phyloP scores from a whole-genome alignment of 1,140 invertebrate genomes.

The Apolygus lucorum region DNA sequence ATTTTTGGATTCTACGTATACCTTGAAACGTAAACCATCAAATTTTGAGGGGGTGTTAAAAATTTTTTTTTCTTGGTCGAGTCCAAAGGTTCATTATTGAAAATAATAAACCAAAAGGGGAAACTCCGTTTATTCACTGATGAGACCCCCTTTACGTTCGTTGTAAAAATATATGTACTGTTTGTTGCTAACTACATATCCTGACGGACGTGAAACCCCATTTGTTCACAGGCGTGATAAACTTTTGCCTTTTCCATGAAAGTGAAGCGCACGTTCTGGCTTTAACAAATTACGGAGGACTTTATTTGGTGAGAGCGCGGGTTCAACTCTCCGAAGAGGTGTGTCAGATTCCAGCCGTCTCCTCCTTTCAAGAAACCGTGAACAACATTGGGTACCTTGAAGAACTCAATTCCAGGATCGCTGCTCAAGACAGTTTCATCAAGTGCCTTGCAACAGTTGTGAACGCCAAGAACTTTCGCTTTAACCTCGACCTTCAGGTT shows the following conservation, averaged over 20 bases:
- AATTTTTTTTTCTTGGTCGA: too few relatives aligned
- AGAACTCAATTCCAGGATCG: not conserved
- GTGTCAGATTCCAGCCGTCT: not conserved
- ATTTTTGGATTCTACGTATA: too few relatives aligned
- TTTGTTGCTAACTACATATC: too few relatives aligned
- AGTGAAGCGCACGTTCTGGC: not conserved
- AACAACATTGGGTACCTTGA: not conserved
- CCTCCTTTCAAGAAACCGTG: not conserved
- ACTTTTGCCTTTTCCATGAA: not conserved
- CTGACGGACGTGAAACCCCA: too few relatives aligned
- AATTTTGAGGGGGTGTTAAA: too few relatives aligned
- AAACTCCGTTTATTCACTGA: too few relatives aligned
- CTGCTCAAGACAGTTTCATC: not conserved
- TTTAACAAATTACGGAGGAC: not conserved
- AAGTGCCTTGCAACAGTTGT: not conserved
- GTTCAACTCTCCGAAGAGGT: not conserved
- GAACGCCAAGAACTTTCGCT: not conserved
- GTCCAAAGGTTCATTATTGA: too few relatives aligned
- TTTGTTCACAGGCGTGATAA: not conserved
- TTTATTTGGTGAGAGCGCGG: not conserved
- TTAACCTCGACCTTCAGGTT: not conserved
- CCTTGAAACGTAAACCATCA: too few relatives aligned
- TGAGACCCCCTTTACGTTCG: too few relatives aligned
- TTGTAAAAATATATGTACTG: too few relatives aligned
- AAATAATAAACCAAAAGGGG: too few relatives aligned